Conservation (phyloP, 1,140 invertebrate genomes). For the Orussus abietinus region DNA sequence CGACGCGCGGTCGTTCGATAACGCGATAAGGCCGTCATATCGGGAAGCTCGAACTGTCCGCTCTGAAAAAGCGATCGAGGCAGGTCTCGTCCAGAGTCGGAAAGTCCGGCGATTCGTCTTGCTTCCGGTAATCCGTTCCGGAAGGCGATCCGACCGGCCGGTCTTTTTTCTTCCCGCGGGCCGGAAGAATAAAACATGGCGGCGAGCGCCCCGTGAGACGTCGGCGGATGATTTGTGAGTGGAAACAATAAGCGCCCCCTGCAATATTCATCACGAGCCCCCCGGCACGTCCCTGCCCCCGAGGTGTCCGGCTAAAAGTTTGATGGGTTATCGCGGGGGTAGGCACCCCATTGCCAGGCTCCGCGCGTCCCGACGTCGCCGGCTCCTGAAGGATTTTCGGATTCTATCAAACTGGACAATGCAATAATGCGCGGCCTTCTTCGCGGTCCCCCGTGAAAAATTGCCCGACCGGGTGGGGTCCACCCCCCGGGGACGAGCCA, state of each 20-base stretch:
- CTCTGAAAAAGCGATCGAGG: no score
- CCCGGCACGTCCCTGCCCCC: conserved; percentile 27
- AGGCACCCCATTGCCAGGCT: no score
- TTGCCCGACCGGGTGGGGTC: conserved; percentile 21
- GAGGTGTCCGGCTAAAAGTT: conserved; percentile 52
- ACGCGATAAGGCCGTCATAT: no score
- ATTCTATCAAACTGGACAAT: conserved; percentile 56
- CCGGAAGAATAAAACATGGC: conserved; percentile 47
- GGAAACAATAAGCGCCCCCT: conserved; percentile 51
- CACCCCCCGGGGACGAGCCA: no score
- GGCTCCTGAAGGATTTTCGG: conserved; percentile 51
- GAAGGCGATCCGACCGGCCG: no score
- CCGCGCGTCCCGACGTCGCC: no score
- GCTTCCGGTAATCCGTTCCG: background rate
- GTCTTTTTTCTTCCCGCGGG: no score
- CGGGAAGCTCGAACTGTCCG: no score
- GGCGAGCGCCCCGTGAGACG: conserved; percentile 43
- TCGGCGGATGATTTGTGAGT: conserved; percentile 52
- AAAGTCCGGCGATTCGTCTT: background rate
- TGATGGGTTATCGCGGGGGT: conserved; percentile 34
- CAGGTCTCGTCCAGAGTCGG: no score
- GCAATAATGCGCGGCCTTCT: conserved; percentile 45
- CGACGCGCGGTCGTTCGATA: no score
- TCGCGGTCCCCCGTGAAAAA: conserved; percentile 40
- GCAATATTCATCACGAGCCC: conserved; percentile 49